Percentiles rank a stretch among this genome's conserved stretches.
Conservation (phyloP, 2,113 vertebrate species). For the Dunckerocampus dactyliophorus region DNA sequence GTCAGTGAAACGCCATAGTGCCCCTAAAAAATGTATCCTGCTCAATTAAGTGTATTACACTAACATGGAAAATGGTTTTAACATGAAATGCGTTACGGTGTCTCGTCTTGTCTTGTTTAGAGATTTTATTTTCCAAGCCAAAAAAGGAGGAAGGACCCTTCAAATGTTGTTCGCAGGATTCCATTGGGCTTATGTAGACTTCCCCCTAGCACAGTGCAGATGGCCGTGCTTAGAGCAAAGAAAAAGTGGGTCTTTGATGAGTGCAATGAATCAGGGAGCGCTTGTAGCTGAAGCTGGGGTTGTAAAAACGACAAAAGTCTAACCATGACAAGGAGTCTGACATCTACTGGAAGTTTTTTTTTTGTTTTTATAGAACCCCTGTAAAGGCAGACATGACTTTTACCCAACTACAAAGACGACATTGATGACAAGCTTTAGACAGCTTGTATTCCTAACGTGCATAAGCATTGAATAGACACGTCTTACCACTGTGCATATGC, state of each 20-base stretch:
- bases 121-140: background rate
- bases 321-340: constrained; percentile 2
- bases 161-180: constrained; percentile 7
- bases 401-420: too few species aligned
- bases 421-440: too few species aligned
- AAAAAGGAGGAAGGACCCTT: background rate
- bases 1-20: constrained; percentile 3
- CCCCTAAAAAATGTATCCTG: background rate
- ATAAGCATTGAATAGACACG: too few species aligned
- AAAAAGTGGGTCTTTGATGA: constrained; percentile 47
- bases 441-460: too few species aligned
- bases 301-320: constrained; percentile 1
- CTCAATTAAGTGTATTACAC: background rate
- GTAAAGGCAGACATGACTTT: too few species aligned
- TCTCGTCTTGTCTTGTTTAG: constrained; percentile 1
- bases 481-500: too few species aligned
- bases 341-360: constrained; percentile 4
- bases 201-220: constrained; percentile 18
- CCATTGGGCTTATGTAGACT: constrained; percentile 5
- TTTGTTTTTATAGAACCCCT: background rate
- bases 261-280: constrained; percentile 14
- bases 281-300: constrained; percentile 19
- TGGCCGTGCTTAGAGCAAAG: constrained; percentile 32
- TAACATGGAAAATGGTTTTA: constrained; percentile 7
- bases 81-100: background rate